Percentiles rank a stretch among this genome's conserved stretches.
These are phyloP conservation scores for Cephus cinctus DNA, from an alignment of 1,140 invertebrate species.

Conservation along the genomic window DNA sequence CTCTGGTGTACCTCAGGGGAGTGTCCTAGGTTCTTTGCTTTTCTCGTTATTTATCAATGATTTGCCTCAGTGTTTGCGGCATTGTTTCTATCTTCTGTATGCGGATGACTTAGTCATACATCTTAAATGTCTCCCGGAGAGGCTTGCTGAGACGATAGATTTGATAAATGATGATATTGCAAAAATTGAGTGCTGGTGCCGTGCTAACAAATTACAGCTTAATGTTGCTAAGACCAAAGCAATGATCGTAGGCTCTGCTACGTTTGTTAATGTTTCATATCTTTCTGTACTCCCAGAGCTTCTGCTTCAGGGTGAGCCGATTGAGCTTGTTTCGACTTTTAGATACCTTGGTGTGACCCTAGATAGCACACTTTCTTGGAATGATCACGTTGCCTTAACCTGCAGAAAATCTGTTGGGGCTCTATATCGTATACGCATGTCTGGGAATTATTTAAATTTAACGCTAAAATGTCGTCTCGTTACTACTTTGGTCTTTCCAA, in stretches of 20 bases:
- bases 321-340: neutral
- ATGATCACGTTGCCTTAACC: neutral
- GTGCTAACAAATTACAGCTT: neutral
- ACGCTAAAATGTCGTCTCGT: neutral
- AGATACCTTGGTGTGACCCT: neutral
- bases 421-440: neutral
- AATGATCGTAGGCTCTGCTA: neutral
- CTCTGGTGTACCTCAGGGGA: conserved; percentile 14
- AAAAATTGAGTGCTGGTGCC: neutral
- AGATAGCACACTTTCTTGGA: neutral
- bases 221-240: neutral
- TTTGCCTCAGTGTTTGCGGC: neutral
- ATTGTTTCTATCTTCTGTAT: neutral
- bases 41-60: conserved; percentile 17
- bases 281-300: neutral
- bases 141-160: neutral
- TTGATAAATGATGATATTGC: neutral
- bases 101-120: neutral
- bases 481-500: neutral
- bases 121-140: neutral
- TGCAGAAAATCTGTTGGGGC: neutral
- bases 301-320: neutral
- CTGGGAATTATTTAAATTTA: neutral
- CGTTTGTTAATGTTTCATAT: neutral
- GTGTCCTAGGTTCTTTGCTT: conserved; percentile 9